Evolutionary conservation across 2,797 vertebrate genomes (phyloP), one percentile per base, ranked within the genome.

Genomic region (Labroides dimidiatus): DNA sequence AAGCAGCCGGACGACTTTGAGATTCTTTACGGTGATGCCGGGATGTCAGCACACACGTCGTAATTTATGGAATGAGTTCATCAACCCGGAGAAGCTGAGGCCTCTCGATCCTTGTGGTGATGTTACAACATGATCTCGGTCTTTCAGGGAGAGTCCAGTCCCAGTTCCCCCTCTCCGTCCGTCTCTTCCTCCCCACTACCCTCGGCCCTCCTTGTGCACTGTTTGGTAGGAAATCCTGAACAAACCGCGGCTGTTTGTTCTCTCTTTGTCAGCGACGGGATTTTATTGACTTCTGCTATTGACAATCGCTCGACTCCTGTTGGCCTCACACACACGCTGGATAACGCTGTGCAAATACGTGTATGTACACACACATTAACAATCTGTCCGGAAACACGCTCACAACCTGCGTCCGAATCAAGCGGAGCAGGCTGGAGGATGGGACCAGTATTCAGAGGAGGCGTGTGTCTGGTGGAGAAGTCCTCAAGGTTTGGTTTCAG

Each of bases 201-300:
- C 50, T 9, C 39, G 2, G 82, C 61, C 48, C 80, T 89, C 51
- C 88, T 82, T 53, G 72, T 85, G 80, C 77, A 92, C 91, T 94
- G 91, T 95, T 95, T 95, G 94, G 93, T 89, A 92, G 94, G 93
- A 94, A 94, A 94, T 94, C 94, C 94, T 94, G 90, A 93, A 93
- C 92, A 94, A 95, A 94, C 93, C 77, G 51, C 21, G 64, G 86
- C 87, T 94, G 92, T 95, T 95, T 95, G 94, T 94, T 90, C 93
- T 87, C 84, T 87, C 90, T 94, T 95, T 95, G 94, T 95, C 91
- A 84, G 87, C 71, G 86, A 84, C 77, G 65, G 83, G 64, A 92
- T 94, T 94, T 94, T 94, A 95, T 94, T 93, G 93, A 95, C 91
- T 93, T 88, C 87, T 84, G 85, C 92, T 94, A 90, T 94, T 94